A percentile compares a stretch with the other conserved stretches of the same genome.
These are phyloP conservation scores for Actinia tenebrosa DNA, from an alignment of 64 coral and sea anemone genomes.

Conservation along the genomic window DNA sequence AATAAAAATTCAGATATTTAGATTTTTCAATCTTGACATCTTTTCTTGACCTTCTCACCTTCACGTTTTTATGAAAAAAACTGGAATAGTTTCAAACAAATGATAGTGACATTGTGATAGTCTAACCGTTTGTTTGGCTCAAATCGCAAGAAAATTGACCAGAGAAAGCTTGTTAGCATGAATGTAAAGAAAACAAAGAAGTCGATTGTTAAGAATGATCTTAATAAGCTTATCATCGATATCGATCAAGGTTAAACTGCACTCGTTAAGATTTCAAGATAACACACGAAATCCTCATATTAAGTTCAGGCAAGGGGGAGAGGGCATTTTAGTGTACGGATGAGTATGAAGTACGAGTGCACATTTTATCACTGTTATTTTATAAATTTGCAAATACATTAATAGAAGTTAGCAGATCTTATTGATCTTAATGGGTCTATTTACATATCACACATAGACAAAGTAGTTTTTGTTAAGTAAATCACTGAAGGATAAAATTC, in stretches of 20 bases:
- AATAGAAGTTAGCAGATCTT: too few species aligned
- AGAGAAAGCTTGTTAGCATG: neutral
- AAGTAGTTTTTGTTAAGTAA: too few species aligned
- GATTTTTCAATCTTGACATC: neutral
- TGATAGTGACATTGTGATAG: neutral
- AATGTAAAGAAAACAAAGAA: neutral
- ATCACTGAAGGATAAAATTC: too few species aligned
- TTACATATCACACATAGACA: too few species aligned
- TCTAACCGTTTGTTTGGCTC: too few species aligned
- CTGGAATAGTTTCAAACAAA: neutral
- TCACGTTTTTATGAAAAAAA: neutral
- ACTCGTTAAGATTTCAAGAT: neutral
- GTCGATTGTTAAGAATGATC: neutral
- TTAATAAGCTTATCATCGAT: neutral
- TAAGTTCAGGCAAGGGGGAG: too few species aligned
- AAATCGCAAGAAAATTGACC: neutral
- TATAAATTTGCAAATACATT: too few species aligned
- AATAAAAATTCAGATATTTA: neutral
- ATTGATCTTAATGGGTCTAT: too few species aligned
- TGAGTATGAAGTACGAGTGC: too few species aligned
- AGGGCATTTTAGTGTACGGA: too few species aligned
- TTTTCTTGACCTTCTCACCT: neutral
- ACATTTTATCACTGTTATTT: too few species aligned
- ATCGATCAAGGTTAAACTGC: neutral
- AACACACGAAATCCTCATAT: too few species aligned